Evolutionary conservation across 2,888 invertebrate species (phyloP), one percentile per base, ranked within the genome.

Genomic region (Chorisops tibialis): DNA sequence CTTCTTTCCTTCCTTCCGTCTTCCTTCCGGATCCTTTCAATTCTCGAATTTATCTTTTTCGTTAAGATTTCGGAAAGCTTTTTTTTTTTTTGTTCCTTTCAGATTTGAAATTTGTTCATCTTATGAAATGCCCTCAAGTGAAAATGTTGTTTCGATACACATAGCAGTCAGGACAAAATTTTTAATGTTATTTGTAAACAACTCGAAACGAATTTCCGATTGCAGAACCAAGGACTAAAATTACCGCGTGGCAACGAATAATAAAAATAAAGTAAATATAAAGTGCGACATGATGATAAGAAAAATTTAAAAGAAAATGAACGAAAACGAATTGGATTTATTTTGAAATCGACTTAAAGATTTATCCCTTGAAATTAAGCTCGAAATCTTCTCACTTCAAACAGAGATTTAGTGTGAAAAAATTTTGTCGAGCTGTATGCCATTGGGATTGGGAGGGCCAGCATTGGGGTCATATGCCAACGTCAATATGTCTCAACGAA

Each of bases 121-220:
- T n/a, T 50, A 5, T 7, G n/a, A 41, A 24, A 24, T 6, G 39
- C 24, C 12, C 14, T 24, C 24, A 43, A 41, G 54, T 54, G 54
- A 41, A 54, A 54, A 54, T 54, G 41, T n/a, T 24, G 37, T 39
- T 22, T 24, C 12, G 12, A 54, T 24, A 39, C 54, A 54, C 14
- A 54, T 54, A 41, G n/a, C 37, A 41, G n/a, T 14, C 24, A 54
- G 41, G 39, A 18, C 14, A 22, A 12, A 1, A n/a, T 11, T 41
- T 41, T 41, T 58, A 47, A 58, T 35, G 35, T 35, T 58, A 41
- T 58, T 58, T 58, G 58, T 58, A 58, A 58, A 58, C 47, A 58
- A 35, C 58, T 58, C 30, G 39, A 58, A 58, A 58, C 47, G 58
- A 58, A 58, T 58, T 58, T 58, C 58, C 58, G 58, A 58, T 58